phyloP scores from a whole-genome alignment of 2,888 invertebrate species.

The Elegia similella region DNA sequence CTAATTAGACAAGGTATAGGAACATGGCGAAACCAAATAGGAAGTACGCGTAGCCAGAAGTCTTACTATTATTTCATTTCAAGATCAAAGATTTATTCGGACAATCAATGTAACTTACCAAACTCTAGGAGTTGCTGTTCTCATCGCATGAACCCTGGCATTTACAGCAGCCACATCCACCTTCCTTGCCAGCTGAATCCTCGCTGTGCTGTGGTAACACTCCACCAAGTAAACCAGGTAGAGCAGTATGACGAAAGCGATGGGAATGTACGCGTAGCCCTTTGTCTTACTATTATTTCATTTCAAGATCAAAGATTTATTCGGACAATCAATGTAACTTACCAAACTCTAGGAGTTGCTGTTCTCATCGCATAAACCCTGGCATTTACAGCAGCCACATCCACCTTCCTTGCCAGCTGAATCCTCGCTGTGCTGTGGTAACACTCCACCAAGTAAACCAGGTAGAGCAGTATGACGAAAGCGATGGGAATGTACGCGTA shows the following conservation, averaged over 20 bases:
- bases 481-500: no score
- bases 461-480: conserved; percentile 89
- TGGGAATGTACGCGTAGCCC: no score
- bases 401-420: conserved; percentile 84
- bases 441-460: conserved; percentile 91
- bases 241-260: conserved; percentile 85
- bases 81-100: no score
- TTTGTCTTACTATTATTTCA: no score
- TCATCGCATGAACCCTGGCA: conserved; percentile 84
- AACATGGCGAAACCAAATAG: conserved; percentile 83
- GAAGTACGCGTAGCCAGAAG: no score
- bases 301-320: no score
- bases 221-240: conserved; percentile 92
- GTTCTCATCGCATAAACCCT: conserved; percentile 84
- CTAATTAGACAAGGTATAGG: conserved; percentile 90
- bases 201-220: conserved; percentile 90
- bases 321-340: no score
- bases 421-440: conserved; percentile 90
- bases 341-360: no score
- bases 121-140: no score
- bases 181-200: conserved; percentile 84
- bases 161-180: conserved; percentile 85
- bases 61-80: no score
- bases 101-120: no score
- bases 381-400: conserved; percentile 84